Evolutionary conservation across 2,888 invertebrate species (phyloP).

Genomic region (Aplocera efformata): DNA sequence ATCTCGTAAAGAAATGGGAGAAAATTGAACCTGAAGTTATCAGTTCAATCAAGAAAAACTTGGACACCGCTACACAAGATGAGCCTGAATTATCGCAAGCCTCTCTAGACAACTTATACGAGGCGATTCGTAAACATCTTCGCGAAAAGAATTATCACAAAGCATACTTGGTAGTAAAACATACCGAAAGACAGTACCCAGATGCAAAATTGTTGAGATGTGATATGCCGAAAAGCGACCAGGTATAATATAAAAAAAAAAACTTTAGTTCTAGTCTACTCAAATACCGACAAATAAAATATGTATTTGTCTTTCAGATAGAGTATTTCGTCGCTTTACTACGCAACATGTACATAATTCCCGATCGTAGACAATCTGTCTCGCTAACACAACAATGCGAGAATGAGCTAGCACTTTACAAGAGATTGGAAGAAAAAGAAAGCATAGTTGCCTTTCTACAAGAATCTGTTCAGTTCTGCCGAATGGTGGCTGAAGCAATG

Average conservation of each 20-base stretch:
- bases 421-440: constrained; percentile 81
- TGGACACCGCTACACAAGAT: constrained; percentile 68
- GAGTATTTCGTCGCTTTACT: constrained; percentile 69
- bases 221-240: constrained; percentile 71
- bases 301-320: constrained; percentile 46
- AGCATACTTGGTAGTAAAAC: constrained; percentile 72
- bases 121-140: constrained; percentile 64
- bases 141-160: constrained; percentile 73
- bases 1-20: constrained; percentile 73
- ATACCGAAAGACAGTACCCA: constrained; percentile 70
- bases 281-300: not conserved
- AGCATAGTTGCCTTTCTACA: constrained; percentile 86
- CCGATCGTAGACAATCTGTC: constrained; percentile 51
- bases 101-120: constrained; percentile 65
- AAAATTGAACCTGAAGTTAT: constrained; percentile 75
- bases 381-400: constrained; percentile 63
- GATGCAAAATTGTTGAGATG: constrained; percentile 69
- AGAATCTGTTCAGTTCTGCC: constrained; percentile 80
- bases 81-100: constrained; percentile 69
- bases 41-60: constrained; percentile 69
- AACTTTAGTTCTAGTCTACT: not conserved
- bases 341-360: constrained; percentile 64
- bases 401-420: constrained; percentile 66
- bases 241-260: constrained; percentile 44
- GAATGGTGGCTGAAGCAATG: constrained; percentile 65